These are phyloP conservation scores for Homarus gammarus DNA, from an alignment of 2,888 invertebrate species.

Conservation along the genomic window DNA sequence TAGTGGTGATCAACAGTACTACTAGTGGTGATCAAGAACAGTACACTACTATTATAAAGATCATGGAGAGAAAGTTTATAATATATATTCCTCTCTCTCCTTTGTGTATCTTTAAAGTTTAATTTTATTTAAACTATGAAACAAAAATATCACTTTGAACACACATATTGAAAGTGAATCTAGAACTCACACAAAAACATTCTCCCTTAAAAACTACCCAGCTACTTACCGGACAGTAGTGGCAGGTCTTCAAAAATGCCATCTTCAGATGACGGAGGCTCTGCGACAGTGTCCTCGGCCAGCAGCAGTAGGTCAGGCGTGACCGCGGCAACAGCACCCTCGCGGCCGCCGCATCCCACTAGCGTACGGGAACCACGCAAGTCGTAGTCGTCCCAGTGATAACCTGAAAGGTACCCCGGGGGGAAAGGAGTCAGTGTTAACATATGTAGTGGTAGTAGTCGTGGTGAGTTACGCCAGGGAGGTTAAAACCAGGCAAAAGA, in stretches of 20 bases:
- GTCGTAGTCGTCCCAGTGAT: conserved; percentile 72
- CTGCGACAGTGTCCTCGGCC: background rate
- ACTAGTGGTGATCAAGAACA: too few species aligned
- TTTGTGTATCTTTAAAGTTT: too few species aligned
- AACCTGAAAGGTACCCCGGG: conserved; percentile 25
- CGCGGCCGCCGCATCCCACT: conserved; percentile 19
- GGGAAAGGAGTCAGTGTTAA: background rate
- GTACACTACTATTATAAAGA: too few species aligned
- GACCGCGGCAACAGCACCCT: conserved; percentile 37
- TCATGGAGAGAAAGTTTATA: too few species aligned
- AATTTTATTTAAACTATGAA: too few species aligned
- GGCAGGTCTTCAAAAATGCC: conserved; percentile 23
- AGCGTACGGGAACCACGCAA: conserved; percentile 59
- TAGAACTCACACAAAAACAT: too few species aligned
- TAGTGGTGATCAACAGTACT: too few species aligned
- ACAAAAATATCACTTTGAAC: too few species aligned
- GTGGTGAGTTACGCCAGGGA: too few species aligned
- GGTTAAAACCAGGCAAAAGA: background rate
- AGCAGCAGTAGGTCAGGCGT: conserved; percentile 63
- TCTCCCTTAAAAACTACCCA: too few species aligned
- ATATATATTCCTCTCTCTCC: too few species aligned
- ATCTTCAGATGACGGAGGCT: background rate
- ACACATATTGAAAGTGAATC: background rate
- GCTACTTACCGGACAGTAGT: conserved; percentile 35
- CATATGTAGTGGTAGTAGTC: too few species aligned